phyloP scores from a whole-genome alignment of 1,140 invertebrate genomes.

The Polypedilum pembai region DNA sequence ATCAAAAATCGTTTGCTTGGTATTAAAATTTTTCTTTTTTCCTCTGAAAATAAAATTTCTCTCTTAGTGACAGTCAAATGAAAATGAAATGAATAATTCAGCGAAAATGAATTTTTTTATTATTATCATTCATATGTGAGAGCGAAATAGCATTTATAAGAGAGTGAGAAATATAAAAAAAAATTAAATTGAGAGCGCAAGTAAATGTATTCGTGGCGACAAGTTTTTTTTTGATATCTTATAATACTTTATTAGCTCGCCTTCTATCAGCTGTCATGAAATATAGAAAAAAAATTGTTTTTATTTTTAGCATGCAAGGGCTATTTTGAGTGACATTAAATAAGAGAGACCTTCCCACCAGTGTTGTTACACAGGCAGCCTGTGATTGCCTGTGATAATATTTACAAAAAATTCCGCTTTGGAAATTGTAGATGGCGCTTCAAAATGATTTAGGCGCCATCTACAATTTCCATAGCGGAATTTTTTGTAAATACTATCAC shows the following conservation, averaged over 20 bases:
- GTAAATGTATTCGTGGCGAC: background rate
- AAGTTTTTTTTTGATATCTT: background rate
- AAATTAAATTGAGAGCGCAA: background rate
- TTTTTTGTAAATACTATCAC: too few species aligned
- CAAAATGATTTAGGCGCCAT: too few species aligned
- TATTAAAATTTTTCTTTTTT: background rate
- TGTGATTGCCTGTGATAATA: too few species aligned
- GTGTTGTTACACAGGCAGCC: too few species aligned
- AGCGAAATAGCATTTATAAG: background rate
- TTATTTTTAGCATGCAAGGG: background rate
- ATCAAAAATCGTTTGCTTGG: too few species aligned
- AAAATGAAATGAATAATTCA: background rate
- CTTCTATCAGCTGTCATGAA: conserved; percentile 1
- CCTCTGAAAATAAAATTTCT: background rate
- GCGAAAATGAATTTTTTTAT: background rate
- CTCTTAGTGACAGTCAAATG: background rate
- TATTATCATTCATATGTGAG: background rate
- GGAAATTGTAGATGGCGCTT: too few species aligned
- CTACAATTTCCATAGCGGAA: too few species aligned
- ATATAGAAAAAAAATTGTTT: background rate
- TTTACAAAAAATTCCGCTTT: too few species aligned
- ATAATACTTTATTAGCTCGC: background rate
- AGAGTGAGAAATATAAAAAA: background rate
- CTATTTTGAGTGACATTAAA: background rate
- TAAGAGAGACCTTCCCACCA: background rate